Percentiles rank a stretch among this genome's conserved stretches.
phyloP scores from a whole-genome alignment of 35 echinoderm and acorn worm species.

The Nesometra sesokonis region DNA sequence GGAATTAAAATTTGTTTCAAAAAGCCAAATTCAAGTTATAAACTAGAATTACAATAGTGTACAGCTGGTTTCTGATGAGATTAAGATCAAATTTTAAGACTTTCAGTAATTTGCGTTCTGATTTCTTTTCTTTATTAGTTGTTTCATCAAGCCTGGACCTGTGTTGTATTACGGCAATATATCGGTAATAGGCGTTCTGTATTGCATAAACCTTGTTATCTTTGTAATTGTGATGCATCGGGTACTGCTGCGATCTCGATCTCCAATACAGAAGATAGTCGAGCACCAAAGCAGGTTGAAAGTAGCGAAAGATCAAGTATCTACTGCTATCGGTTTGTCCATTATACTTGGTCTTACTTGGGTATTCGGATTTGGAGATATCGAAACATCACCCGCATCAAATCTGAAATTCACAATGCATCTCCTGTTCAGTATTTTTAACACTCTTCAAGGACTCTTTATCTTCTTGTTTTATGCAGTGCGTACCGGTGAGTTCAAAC shows the following conservation, averaged over 20 bases:
- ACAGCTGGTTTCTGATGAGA: too few relatives aligned
- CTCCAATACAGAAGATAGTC: not conserved
- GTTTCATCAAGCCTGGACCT: not conserved
- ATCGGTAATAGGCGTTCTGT: not conserved
- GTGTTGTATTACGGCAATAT: not conserved
- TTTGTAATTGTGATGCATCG: not conserved
- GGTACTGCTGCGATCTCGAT: not conserved
- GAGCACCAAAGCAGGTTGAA: not conserved
- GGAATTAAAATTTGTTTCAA: too few relatives aligned
- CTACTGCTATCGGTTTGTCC: not conserved
- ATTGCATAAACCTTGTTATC: not conserved
- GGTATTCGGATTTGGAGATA: not conserved
- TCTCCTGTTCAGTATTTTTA: not conserved
- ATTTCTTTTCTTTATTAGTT: not conserved
- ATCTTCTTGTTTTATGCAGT: not conserved
- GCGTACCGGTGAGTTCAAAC: not conserved
- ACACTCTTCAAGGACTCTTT: not conserved
- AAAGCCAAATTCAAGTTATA: too few relatives aligned
- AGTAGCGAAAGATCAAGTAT: not conserved
- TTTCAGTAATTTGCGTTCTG: too few relatives aligned
- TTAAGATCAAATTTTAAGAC: too few relatives aligned
- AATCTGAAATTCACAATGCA: not conserved
- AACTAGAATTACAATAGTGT: too few relatives aligned
- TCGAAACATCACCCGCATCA: not conserved
- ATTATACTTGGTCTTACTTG: not conserved